phyloP scores from a whole-genome alignment of 2,888 invertebrate species.

The Stratiomys singularior region DNA sequence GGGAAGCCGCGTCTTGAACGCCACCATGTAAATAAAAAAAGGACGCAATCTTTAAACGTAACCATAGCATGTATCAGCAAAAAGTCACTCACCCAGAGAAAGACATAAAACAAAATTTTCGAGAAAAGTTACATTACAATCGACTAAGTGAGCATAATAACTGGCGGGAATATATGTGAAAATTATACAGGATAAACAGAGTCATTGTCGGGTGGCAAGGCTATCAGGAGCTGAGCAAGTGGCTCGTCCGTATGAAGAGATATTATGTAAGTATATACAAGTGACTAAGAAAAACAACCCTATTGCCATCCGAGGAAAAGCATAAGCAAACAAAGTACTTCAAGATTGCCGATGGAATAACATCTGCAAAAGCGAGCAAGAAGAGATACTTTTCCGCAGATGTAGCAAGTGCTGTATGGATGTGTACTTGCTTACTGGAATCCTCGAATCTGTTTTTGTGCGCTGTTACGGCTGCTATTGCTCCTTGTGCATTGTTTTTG shows the following conservation, averaged over 20 bases:
- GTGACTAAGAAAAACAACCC: constrained; percentile 27
- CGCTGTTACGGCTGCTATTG: background rate
- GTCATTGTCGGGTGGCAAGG: constrained; percentile 41
- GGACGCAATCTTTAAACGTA: background rate
- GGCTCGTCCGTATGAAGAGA: background rate
- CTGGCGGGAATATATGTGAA: constrained; percentile 53
- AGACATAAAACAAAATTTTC: constrained; percentile 27
- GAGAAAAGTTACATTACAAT: constrained; percentile 48
- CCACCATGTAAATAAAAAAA: background rate
- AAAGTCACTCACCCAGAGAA: background rate
- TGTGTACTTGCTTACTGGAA: background rate
- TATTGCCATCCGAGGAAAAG: constrained; percentile 15
- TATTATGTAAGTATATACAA: background rate
- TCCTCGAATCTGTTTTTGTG: constrained; percentile 30
- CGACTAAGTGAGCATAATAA: constrained; percentile 52
- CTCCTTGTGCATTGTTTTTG: too few species aligned
- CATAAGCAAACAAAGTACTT: constrained; percentile 35
- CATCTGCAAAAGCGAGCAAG: constrained; percentile 12
- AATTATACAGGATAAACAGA: constrained; percentile 53
- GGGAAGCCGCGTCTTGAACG: too few species aligned
- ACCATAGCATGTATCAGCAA: background rate
- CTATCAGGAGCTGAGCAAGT: background rate
- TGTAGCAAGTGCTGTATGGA: background rate
- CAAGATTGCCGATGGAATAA: constrained; percentile 7
- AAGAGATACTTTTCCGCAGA: constrained; percentile 46